Conservation (phyloP, 2,113 vertebrate genomes). For the Xenotilapia caudafasciata region DNA sequence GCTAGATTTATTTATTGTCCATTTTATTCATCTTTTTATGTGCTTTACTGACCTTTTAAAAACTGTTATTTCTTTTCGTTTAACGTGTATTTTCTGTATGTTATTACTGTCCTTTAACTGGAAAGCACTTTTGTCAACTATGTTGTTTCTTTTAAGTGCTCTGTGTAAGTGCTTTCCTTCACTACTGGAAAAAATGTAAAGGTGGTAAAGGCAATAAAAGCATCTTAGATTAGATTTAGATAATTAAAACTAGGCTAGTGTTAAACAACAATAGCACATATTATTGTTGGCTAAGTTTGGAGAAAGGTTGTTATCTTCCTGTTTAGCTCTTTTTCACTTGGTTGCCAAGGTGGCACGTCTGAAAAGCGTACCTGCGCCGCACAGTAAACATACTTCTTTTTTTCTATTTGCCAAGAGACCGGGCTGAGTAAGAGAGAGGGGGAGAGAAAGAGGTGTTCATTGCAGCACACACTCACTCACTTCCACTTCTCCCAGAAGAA, state of each 20-base stretch:
- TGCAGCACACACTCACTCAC: background rate
- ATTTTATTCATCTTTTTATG: background rate
- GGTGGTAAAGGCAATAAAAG: background rate
- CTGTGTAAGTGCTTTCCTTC: background rate
- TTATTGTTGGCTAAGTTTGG: background rate
- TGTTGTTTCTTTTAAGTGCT: background rate
- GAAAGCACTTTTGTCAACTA: background rate
- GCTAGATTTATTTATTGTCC: background rate
- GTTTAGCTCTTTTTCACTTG: background rate
- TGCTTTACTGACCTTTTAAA: background rate
- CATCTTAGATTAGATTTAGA: background rate
- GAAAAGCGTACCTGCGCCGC: background rate
- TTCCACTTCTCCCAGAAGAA: background rate
- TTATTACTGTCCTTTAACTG: background rate
- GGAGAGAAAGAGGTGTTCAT: background rate
- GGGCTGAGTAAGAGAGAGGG: background rate
- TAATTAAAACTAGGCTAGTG: background rate
- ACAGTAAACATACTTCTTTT: background rate
- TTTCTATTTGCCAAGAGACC: background rate
- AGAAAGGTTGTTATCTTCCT: background rate
- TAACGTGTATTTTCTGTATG: background rate
- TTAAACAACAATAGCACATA: background rate
- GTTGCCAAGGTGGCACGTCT: background rate
- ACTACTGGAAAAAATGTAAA: background rate
- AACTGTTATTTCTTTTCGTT: background rate